Evolutionary conservation across 2,797 vertebrate species (phyloP), one percentile per base, ranked within the genome.

Genomic region (Carduelis carduelis): DNA sequence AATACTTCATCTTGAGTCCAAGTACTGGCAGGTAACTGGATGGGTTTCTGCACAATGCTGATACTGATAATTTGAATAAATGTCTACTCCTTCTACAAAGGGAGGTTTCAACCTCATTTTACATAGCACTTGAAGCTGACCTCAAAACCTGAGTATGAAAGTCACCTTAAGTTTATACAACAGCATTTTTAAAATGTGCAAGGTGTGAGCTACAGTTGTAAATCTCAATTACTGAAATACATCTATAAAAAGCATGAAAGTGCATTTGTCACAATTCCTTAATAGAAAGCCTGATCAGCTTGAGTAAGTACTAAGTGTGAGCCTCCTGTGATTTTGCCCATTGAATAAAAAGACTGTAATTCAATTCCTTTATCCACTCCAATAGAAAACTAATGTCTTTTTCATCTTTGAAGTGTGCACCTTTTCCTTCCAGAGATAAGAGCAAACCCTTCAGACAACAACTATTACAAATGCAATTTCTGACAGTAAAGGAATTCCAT

Each of bases 141-240:
- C 22, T 77, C 30, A 57, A 85, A 83, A 74, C 34, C n/a, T 50
- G 15, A 85, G 18, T 37, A 43, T 14, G 15, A 77, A 85, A 53
- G 47, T 79, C 37, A 86, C 18, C n/a, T 24, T 37, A 69, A 76
- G 41, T 56, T 68, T 26, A 55, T 3, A 57, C 26, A 83, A 57
- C 0, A 63, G 8, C 1, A 2, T 50, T 78, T 81, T 50, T 11
- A 26, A 75, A 65, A 60, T 2, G 6, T 0, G 0, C n/a, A 30
- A 77, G n/a, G 30, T 55, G 68, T 0, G 1, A 22, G 39, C 50
- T 83, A 41, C 57, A 65, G 43, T 3, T 88, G 9, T 35, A 44
- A n/a, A 77, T 34, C 37, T 65, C 64, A 53, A 8, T 35, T 72
- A 76, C 34, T 28, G 52, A 74, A 66, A 77, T 12, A 7, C 30